Evolutionary conservation across 1,140 invertebrate species (phyloP).

Genomic region (Dendrolimus punctatus): DNA sequence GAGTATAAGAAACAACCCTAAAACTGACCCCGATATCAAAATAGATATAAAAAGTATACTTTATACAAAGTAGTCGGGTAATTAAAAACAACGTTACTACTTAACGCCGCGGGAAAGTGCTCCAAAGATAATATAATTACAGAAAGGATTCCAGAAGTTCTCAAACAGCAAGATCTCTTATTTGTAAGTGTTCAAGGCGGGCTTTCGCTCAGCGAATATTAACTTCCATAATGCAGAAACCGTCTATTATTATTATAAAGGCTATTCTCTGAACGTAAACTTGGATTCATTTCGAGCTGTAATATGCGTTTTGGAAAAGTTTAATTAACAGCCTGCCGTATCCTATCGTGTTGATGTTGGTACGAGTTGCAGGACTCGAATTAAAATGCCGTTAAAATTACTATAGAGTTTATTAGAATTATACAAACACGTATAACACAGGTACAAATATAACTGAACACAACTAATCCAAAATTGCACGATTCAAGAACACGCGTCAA

Average conservation of each 20-base stretch:
- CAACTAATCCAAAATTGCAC: no score
- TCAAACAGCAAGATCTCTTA: constrained; percentile 43
- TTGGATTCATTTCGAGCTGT: background rate
- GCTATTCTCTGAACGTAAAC: constrained; percentile 13
- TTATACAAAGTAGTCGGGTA: constrained; percentile 6
- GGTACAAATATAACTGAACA: no score
- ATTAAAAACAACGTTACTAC: constrained; percentile 27
- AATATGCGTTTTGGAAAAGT: background rate
- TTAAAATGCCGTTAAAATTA: background rate
- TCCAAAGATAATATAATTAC: constrained; percentile 41
- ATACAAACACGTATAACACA: no score
- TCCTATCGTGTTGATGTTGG: background rate
- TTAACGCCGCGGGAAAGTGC: constrained; percentile 23
- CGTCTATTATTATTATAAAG: constrained; percentile 26
- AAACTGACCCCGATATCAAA: constrained; percentile 9
- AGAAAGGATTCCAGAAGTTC: constrained; percentile 36
- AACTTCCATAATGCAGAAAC: constrained; percentile 37
- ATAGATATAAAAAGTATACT: constrained; percentile 11
- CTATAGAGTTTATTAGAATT: background rate
- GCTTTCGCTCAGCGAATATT: constrained; percentile 41
- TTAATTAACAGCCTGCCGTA: background rate
- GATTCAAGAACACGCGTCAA: no score
- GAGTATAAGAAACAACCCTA: background rate
- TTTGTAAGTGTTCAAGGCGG: constrained; percentile 30
- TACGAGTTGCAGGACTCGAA: no score